phyloP scores from a whole-genome alignment of 2,113 vertebrate genomes.

The Conger conger region DNA sequence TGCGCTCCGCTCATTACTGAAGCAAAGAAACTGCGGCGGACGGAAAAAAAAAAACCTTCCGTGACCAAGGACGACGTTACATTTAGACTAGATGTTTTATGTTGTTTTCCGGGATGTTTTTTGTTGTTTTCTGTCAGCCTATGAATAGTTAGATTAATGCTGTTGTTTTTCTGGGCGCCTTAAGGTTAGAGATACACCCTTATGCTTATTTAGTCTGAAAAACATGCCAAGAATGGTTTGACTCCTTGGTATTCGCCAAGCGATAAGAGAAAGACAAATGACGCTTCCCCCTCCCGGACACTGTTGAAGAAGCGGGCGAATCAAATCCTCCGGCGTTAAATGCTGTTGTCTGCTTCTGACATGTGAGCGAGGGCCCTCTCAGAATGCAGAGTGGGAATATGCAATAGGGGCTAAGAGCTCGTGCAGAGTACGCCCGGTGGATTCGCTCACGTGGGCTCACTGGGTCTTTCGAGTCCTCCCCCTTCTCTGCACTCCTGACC shows the following conservation, averaged over 20 bases:
- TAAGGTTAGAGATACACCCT: background rate
- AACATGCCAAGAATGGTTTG: background rate
- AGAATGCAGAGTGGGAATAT: background rate
- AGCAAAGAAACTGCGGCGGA: background rate
- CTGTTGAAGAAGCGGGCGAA: background rate
- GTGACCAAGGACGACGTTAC: background rate
- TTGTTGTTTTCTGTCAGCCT: background rate
- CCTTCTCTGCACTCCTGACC: background rate
- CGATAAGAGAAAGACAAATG: conserved; percentile 6
- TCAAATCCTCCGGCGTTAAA: background rate
- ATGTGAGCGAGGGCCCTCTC: background rate
- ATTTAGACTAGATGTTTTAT: background rate
- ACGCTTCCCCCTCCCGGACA: background rate
- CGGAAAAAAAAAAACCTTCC: background rate
- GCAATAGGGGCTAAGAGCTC: background rate
- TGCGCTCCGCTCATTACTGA: background rate
- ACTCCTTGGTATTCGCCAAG: background rate
- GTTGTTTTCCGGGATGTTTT: no score
- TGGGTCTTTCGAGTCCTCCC: background rate
- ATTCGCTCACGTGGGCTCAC: background rate
- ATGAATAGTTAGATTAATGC: background rate
- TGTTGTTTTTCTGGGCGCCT: background rate
- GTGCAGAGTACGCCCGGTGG: background rate
- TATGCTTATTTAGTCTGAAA: background rate
- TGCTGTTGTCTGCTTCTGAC: background rate